These are phyloP conservation scores for Petrolisthes cinctipes DNA, from an alignment of 2,888 invertebrate genomes.

Conservation along the genomic window DNA sequence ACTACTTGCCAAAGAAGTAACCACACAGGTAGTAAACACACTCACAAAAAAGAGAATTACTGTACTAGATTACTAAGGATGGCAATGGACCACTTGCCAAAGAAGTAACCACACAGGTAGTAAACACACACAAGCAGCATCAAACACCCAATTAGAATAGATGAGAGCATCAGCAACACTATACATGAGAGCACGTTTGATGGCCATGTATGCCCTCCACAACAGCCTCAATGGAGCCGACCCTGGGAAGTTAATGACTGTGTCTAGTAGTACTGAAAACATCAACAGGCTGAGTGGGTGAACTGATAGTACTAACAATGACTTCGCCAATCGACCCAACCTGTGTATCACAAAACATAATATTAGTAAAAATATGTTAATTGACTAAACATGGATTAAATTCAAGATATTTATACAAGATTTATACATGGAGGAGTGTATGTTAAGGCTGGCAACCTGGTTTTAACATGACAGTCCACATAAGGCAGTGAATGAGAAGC, in stretches of 20 bases:
- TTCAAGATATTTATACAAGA: too few relatives aligned
- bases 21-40: slow-evolving; percentile 80
- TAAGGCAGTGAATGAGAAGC: too few relatives aligned
- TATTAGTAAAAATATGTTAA: too few relatives aligned
- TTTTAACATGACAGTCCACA: not conserved
- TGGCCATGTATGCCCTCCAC: slow-evolving; percentile 76
- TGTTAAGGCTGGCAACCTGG: not conserved
- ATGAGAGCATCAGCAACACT: slow-evolving; percentile 87
- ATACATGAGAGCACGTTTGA: slow-evolving; percentile 82
- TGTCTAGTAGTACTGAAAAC: slow-evolving; percentile 76
- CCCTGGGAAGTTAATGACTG: slow-evolving; percentile 77
- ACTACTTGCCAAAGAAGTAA: slow-evolving; percentile 79
- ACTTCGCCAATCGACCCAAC: slow-evolving; percentile 70
- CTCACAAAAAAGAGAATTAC: too few relatives aligned
- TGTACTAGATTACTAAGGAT: too few relatives aligned
- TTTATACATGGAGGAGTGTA: not conserved
- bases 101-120: slow-evolving; percentile 87
- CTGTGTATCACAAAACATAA: slow-evolving; percentile 65
- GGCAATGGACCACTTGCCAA: slow-evolving; percentile 73
- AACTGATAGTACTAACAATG: slow-evolving; percentile 76
- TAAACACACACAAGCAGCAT: slow-evolving; percentile 77
- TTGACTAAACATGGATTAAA: not conserved
- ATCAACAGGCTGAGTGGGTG: slow-evolving; percentile 81
- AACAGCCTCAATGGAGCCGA: slow-evolving; percentile 71
- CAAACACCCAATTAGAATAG: slow-evolving; percentile 92